Evolutionary conservation across 2,113 vertebrate species (phyloP).

Genomic region (Morphnarchus princeps): DNA sequence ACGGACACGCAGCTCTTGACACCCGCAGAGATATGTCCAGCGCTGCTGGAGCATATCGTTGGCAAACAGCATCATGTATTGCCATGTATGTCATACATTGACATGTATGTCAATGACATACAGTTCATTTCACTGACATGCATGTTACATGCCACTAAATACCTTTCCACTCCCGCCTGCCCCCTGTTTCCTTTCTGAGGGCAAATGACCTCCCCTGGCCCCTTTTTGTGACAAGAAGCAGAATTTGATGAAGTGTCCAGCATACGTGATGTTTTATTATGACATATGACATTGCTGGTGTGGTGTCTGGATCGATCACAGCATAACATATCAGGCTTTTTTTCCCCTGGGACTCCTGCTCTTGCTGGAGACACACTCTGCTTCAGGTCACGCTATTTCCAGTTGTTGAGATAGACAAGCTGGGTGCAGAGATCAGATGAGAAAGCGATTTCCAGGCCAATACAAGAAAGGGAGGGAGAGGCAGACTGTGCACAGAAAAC

Average conservation of each 20-base stretch:
- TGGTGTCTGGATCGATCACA: not conserved
- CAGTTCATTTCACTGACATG: not conserved
- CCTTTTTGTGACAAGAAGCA: not conserved
- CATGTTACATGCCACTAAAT: not conserved
- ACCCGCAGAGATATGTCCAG: not conserved
- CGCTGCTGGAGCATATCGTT: not conserved
- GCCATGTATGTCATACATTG: not conserved
- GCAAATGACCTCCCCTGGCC: not conserved
- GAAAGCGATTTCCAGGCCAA: constrained; percentile 19
- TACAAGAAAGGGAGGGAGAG: constrained; percentile 33
- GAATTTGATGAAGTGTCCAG: not conserved
- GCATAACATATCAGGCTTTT: not conserved
- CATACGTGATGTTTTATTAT: not conserved
- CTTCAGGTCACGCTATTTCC: not conserved
- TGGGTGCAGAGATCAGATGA: not conserved
- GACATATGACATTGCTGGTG: not conserved
- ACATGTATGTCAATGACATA: not conserved
- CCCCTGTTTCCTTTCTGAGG: not conserved
- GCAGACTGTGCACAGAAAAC: constrained; percentile 49
- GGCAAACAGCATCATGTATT: not conserved
- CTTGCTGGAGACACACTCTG: not conserved
- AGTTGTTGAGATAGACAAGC: not conserved
- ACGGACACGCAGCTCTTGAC: not conserved
- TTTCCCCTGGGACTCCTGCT: not conserved
- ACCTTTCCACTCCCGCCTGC: not conserved